phyloP scores from a whole-genome alignment of 1,140 invertebrate species.

The Sarcophaga peregrina region DNA sequence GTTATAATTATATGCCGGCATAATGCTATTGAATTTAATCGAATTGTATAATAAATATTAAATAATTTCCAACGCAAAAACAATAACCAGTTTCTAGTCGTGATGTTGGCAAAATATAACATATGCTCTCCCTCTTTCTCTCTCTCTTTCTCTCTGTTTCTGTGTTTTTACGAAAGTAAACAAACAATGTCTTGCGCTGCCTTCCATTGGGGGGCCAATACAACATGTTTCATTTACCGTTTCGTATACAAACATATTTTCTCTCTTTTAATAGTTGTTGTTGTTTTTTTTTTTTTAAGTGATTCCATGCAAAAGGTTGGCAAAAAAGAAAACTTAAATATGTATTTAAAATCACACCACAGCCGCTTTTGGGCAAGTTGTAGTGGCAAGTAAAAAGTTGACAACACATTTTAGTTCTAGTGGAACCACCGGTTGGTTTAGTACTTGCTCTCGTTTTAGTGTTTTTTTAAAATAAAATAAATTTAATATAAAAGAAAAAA shows the following conservation, averaged over 20 bases:
- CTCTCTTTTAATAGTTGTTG: not conserved
- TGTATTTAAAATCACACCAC: not conserved
- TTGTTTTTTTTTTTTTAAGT: not conserved
- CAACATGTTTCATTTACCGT: not conserved
- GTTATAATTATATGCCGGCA: too few species aligned
- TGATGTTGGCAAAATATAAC: too few species aligned
- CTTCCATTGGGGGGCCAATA: too few species aligned
- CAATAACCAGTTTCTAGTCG: too few species aligned
- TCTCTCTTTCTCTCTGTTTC: too few species aligned
- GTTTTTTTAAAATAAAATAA: not conserved
- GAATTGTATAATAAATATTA: too few species aligned
- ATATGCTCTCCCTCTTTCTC: too few species aligned
- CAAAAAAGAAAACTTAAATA: not conserved
- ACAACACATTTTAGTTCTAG: constrained; percentile 58
- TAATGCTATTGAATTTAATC: too few species aligned
- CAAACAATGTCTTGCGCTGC: too few species aligned
- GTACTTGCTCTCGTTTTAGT: constrained; percentile 43
- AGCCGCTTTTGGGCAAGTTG: not conserved
- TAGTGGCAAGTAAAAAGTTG: constrained; percentile 12
- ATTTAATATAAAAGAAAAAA: constrained; percentile 49
- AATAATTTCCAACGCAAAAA: too few species aligned
- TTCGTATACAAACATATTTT: not conserved
- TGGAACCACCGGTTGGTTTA: constrained; percentile 58
- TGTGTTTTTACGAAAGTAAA: too few species aligned
- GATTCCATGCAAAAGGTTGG: not conserved